A percentile compares a stretch with the other conserved stretches of the same genome.
Conservation (phyloP, 2,797 vertebrate species). For the Thaleichthys pacificus region DNA sequence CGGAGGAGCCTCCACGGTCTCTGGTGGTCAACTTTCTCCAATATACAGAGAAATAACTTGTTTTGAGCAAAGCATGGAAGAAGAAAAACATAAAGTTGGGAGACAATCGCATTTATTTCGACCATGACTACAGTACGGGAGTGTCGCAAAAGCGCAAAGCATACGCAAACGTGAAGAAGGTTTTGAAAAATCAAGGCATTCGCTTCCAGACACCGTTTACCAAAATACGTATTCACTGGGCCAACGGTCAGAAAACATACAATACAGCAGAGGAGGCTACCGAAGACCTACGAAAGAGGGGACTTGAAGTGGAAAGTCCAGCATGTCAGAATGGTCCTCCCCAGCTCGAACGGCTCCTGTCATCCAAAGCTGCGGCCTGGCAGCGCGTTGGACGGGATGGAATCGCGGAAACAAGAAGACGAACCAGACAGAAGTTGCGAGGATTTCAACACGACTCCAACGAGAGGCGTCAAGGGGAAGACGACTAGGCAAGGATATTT, state of each 20-base stretch:
- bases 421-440: too few species aligned
- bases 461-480: too few species aligned
- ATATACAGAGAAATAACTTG: conserved; percentile 10
- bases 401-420: too few species aligned
- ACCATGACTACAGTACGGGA: conserved; percentile 15
- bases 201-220: conserved; percentile 23
- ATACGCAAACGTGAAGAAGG: conserved; percentile 19
- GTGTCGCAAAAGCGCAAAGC: conserved; percentile 13
- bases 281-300: too few species aligned
- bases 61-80: conserved; percentile 20
- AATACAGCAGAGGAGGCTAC: conserved; percentile 18
- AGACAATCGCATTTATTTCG: conserved; percentile 7
- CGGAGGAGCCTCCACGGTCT: conserved; percentile 8
- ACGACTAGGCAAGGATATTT: too few species aligned
- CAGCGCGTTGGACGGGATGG: too few species aligned
- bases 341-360: too few species aligned
- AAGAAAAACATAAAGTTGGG: conserved; percentile 7
- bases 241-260: neutral
- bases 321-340: too few species aligned
- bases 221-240: conserved; percentile 20
- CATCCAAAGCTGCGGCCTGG: too few species aligned
- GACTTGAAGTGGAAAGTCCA: too few species aligned
- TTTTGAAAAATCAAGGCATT: conserved; percentile 1
- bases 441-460: too few species aligned
- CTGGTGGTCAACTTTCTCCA: conserved; percentile 15